Evolutionary conservation across 92 coral and sea anemone species (phyloP), one percentile per base, ranked within the genome.

Genomic region (Epizoanthus ramosus): DNA sequence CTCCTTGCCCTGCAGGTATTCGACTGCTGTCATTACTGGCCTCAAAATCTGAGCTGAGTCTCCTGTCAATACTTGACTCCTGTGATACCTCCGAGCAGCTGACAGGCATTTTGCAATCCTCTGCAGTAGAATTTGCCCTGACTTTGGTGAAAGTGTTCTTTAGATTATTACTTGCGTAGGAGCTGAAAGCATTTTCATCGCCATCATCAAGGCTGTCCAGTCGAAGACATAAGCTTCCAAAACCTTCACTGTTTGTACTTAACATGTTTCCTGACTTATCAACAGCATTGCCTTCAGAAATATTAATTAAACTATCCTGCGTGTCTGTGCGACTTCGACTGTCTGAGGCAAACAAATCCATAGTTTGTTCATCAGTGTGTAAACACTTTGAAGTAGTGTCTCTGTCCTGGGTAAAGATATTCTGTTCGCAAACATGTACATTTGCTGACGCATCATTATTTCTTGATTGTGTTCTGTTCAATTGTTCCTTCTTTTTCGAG

Each of bases 201-300:
- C 88, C 94, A 73, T 96, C 95, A 24, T 93, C 98, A 4, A 91
- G 19, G 57, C 98, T 91, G 70, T 95, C 99, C 58, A 96, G 88
- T 35, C 98, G 87, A 13, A 96, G 97, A 35, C 90, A 79, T 59
- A 94, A 90, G 53, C 91, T 88, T 54, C 72, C 90, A 16, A 57
- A 63, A 37, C 74, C 88, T 15, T 57, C 79, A 68, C 74, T 92
- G 33, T 75, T 87, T 9, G 56, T 84, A 47, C 77, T 84, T 12
- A 19, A 6, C 12, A 23, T 58, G 47, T 69, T 73, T 37, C 35
- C 64, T 21, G 79, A 70, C 5, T 74, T 68, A 50, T 50, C 54
- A 50, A 12, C 54, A 24, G 50, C 53, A n/a, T 12, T 60, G 37
- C 56, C 68, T 21, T 87, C 90, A 19, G 68, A 67, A 45, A 64